Percentiles rank a stretch among this genome's conserved stretches.
Evolutionary conservation across 2,888 invertebrate species (phyloP).

Genomic region (Odontomyia ornata): DNA sequence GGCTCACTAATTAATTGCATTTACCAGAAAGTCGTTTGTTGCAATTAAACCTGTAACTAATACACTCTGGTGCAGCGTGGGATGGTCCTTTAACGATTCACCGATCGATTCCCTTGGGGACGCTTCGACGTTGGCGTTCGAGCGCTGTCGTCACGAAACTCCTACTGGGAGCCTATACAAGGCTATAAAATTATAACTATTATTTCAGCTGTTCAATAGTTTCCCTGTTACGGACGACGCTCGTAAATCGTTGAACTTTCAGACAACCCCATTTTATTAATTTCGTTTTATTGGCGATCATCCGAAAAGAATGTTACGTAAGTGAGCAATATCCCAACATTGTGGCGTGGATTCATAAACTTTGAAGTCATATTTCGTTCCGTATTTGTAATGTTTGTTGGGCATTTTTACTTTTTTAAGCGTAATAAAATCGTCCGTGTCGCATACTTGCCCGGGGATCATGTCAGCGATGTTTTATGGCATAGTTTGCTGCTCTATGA

Average conservation of each 20-base stretch:
- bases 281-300: conserved; percentile 36
- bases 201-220: conserved; percentile 37
- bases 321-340: neutral
- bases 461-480: conserved; percentile 15
- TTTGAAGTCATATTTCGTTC: conserved; percentile 14
- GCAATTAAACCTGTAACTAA: conserved; percentile 36
- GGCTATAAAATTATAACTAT: conserved; percentile 42
- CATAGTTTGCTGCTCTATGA: conserved; percentile 26
- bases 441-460: neutral
- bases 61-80: conserved; percentile 1
- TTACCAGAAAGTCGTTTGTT: conserved; percentile 26
- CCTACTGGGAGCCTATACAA: conserved; percentile 34
- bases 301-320: conserved; percentile 28
- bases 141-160: neutral
- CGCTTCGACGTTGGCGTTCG: neutral
- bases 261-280: conserved; percentile 36
- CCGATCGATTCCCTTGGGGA: neutral
- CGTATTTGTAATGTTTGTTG: conserved; percentile 9
- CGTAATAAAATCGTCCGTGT: conserved; percentile 24
- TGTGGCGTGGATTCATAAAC: neutral
- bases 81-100: conserved; percentile 19
- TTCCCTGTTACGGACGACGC: conserved; percentile 21
- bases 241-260: conserved; percentile 14
- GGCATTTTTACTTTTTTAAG: neutral
- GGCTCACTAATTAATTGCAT: conserved; percentile 40